A percentile compares a stretch with the other conserved stretches of the same genome.
phyloP scores from a whole-genome alignment of 2,113 vertebrate genomes.

The Psophia crepitans region DNA sequence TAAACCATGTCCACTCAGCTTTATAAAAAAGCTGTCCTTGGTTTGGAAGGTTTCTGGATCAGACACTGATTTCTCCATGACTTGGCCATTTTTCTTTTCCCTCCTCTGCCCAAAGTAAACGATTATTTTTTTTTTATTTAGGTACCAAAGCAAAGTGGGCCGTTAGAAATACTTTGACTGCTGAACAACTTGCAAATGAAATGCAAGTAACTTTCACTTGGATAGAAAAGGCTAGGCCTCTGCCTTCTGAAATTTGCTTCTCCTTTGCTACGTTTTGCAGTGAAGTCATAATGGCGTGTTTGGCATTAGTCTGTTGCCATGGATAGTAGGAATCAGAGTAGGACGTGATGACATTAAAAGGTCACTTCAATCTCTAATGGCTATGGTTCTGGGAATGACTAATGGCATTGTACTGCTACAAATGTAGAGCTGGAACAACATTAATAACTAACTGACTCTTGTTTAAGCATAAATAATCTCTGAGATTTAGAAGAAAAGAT shows the following conservation, averaged over 20 bases:
- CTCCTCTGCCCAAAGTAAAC: background rate
- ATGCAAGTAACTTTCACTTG: background rate
- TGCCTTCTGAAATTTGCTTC: background rate
- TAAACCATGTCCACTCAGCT: background rate
- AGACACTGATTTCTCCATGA: background rate
- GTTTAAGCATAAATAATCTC: background rate
- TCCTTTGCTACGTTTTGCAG: background rate
- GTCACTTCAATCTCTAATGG: slow-evolving; percentile 49
- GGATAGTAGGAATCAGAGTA: slow-evolving; percentile 6
- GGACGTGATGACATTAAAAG: slow-evolving; percentile 34
- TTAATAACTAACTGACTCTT: background rate
- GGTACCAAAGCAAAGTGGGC: accelerated
- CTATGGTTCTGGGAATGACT: slow-evolving; percentile 2
- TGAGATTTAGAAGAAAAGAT: background rate
- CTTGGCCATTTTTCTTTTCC: background rate
- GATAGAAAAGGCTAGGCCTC: background rate
- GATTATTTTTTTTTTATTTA: background rate
- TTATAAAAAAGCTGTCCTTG: background rate
- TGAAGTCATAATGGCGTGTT: background rate
- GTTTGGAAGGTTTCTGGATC: background rate
- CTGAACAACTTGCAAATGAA: background rate
- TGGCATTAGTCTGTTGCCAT: slow-evolving; percentile 39
- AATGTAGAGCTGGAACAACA: background rate
- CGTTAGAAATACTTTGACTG: background rate
- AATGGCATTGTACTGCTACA: slow-evolving; percentile 27